These are phyloP conservation scores for Tiliqua scincoides DNA, from an alignment of 2,113 vertebrate genomes.

Conservation along the genomic window DNA sequence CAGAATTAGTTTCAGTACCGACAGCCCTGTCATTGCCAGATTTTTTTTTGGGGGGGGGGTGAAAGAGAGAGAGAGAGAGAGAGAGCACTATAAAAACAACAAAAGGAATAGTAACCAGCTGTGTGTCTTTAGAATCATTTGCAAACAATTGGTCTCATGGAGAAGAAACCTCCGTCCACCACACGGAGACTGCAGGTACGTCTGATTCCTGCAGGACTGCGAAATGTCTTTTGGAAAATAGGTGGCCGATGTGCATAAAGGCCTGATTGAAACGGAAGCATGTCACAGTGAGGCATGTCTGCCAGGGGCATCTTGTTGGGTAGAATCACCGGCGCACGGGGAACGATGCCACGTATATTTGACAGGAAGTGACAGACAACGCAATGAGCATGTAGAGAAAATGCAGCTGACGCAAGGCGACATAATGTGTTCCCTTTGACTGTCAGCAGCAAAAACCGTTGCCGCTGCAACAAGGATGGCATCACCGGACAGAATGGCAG, in stretches of 20 bases:
- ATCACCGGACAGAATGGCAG: too few relatives aligned
- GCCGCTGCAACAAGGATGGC: constrained; percentile 49
- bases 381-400: constrained; percentile 14
- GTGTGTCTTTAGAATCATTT: not conserved
- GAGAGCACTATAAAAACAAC: constrained; percentile 32
- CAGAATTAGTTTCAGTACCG: constrained; percentile 54
- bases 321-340: constrained; percentile 15
- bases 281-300: constrained; percentile 55
- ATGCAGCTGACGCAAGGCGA: constrained; percentile 2
- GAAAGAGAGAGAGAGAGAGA: too few relatives aligned
- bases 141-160: constrained; percentile 24
- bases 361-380: not conserved
- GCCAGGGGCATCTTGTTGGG: constrained; percentile 42
- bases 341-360: constrained; percentile 17
- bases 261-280: constrained; percentile 48
- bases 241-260: constrained; percentile 40
- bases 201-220: constrained; percentile 43
- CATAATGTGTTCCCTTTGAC: constrained; percentile 56
- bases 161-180: constrained; percentile 27
- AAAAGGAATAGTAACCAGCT: constrained; percentile 53
- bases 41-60: too few relatives aligned
- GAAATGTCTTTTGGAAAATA: constrained; percentile 58
- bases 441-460: constrained; percentile 61
- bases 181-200: not conserved
- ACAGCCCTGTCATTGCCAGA: constrained; percentile 18